Conservation (phyloP, 2,797 vertebrate genomes). For the Notolepis coatsorum region DNA sequence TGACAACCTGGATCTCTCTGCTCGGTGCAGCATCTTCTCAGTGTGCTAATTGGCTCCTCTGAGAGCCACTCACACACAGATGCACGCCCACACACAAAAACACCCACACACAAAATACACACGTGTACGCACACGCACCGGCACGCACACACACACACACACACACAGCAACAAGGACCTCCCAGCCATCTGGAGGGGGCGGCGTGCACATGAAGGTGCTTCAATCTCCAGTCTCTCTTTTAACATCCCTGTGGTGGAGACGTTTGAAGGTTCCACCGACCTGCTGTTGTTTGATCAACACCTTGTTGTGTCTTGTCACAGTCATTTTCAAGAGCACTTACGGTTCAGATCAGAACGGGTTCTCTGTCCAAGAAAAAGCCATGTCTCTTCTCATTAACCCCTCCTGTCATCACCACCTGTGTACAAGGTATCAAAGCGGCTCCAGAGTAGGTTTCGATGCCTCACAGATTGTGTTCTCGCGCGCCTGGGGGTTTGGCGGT, state of each 20-base stretch:
- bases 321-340: conserved; percentile 19
- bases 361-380: too few species aligned
- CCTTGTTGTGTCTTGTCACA: conserved; percentile 3
- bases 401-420: too few species aligned
- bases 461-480: too few species aligned
- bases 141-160: conserved; percentile 19
- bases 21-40: conserved; percentile 38
- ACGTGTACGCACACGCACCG: conserved; percentile 7
- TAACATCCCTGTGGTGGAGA: conserved; percentile 6
- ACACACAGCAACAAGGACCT: conserved; percentile 35
- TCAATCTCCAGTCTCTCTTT: conserved; percentile 35
- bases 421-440: too few species aligned
- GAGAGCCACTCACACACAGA: conserved; percentile 51
- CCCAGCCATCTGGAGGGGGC: conserved; percentile 62
- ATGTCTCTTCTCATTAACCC: too few species aligned
- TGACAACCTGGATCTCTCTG: conserved; percentile 67
- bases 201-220: conserved; percentile 41
- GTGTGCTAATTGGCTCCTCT: conserved; percentile 74
- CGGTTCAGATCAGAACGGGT: too few species aligned
- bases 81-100: conserved; percentile 25
- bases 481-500: too few species aligned
- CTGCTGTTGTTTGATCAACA: conserved; percentile 51
- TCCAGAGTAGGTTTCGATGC: too few species aligned
- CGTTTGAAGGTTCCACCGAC: conserved; percentile 35
- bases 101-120: conserved; percentile 24